Base-by-base conservation (phyloP, 2,113 vertebrate genomes). In the Castor canadensis region DNA sequence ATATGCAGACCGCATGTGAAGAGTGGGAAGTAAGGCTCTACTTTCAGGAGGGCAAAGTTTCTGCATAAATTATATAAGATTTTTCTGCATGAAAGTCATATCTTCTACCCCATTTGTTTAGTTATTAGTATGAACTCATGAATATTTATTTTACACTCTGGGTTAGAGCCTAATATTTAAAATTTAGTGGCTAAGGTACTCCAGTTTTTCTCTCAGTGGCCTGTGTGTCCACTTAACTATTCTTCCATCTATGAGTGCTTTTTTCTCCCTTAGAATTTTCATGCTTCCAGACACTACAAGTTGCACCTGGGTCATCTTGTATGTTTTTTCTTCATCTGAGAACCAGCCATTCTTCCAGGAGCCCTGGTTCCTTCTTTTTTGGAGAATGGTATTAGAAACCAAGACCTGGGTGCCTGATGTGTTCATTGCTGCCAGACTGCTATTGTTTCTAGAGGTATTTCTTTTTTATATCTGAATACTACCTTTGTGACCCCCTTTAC, bases 1-100 rank as follows among this genome's bases (percentile, higher is more conserved):
- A 9, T 1, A 4, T 35, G 28, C 16, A 22, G 28, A 1, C 32
- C 32, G 72, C 5, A 43, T 0, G 3, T 47, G n/a, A 72, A 38
- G 28, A 86, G 6, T 9, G 1, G 10, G 72, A 2, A 47, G 5
- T 62, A 83, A 40, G 5, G 19, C 12, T 79, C 9, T n/a, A 7
- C 3, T 30, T 56, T 32, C 56, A 58, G 67, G 24, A 79, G 19
- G 56, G 1, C 8, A 47, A 13, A 40, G 1, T 17, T 47, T 81
- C 45, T 88, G 69, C 19, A 60, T 20, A 52, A 40, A 79, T 66
- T n/a, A 54, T 83, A 15, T 56, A 30, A 5, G 12, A 47, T 32
- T 83, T 69, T 90, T 89, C 5, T 82, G 20, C 12, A 40, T 72
- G 15, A n/a, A 13, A 76, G 40, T 86, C 56, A 5, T 76, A 28